These are phyloP conservation scores for Lucilia cuprina DNA, from an alignment of 1,140 invertebrate genomes.

Conservation along the genomic window DNA sequence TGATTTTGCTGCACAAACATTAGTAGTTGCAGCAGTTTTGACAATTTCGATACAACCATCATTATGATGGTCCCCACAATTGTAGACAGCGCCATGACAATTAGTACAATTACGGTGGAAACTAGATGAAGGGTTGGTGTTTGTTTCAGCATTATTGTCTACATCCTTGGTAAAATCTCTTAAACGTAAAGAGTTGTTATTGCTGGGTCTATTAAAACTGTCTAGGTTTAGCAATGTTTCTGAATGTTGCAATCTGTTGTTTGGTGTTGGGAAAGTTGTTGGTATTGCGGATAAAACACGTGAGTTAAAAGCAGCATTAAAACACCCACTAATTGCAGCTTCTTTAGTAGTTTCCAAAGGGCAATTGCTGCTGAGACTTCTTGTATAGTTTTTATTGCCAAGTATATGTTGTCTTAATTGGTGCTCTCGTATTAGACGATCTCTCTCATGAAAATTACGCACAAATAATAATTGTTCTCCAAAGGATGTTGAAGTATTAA, in stretches of 20 bases:
- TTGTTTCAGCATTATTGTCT: not conserved
- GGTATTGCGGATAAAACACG: conserved; percentile 34
- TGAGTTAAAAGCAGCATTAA: conserved; percentile 27
- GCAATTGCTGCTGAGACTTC: not conserved
- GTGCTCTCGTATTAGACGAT: conserved; percentile 61
- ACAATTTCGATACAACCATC: conserved; percentile 23
- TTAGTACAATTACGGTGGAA: conserved; percentile 50
- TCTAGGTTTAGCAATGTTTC: not conserved
- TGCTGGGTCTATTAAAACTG: not conserved
- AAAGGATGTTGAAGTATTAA: conserved; percentile 35
- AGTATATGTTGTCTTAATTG: conserved; percentile 52
- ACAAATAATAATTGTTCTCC: conserved; percentile 55
- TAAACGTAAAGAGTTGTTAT: too few relatives aligned
- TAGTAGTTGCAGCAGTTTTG: not conserved
- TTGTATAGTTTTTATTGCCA: not conserved
- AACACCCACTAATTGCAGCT: not conserved
- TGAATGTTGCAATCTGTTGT: not conserved
- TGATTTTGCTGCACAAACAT: not conserved
- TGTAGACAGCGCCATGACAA: conserved; percentile 51
- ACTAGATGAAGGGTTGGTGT: not conserved
- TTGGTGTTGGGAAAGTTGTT: conserved; percentile 27
- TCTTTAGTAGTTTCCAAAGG: not conserved
- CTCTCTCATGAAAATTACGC: conserved; percentile 59
- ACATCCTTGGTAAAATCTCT: too few relatives aligned
- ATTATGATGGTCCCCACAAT: not conserved